Percentiles rank a stretch among this genome's conserved stretches.
phyloP scores from a whole-genome alignment of 2,888 invertebrate species.

The Xylocampa areola region DNA sequence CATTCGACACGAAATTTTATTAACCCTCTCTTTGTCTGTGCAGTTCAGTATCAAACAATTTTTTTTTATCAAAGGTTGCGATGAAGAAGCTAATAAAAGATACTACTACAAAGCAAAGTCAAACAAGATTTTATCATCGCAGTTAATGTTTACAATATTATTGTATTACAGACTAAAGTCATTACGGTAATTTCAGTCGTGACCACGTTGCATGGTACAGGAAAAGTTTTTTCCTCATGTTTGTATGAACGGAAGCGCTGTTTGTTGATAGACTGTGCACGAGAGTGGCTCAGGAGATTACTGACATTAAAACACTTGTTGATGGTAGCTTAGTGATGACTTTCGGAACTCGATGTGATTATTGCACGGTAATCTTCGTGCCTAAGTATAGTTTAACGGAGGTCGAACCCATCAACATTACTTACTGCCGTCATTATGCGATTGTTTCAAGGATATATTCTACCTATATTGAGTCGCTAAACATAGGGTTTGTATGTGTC shows the following conservation, averaged over 20 bases:
- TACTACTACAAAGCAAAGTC: slow-evolving; percentile 27
- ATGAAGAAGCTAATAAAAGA: no score
- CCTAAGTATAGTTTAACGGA: slow-evolving; percentile 63
- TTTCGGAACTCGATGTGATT: slow-evolving; percentile 77
- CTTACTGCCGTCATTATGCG: slow-evolving; percentile 54
- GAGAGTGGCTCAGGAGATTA: slow-evolving; percentile 76
- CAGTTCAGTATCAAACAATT: slow-evolving; percentile 9
- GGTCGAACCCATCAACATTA: slow-evolving; percentile 59
- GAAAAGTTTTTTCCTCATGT: slow-evolving; percentile 70
- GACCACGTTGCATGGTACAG: slow-evolving; percentile 63
- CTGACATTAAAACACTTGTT: slow-evolving; percentile 78
- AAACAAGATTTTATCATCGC: slow-evolving; percentile 35
- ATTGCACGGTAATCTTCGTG: slow-evolving; percentile 66
- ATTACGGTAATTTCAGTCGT: slow-evolving; percentile 70
- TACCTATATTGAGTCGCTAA: slow-evolving; percentile 25
- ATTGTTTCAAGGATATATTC: slow-evolving; percentile 54
- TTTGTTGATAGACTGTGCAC: slow-evolving; percentile 72
- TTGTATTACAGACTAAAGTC: slow-evolving; percentile 50
- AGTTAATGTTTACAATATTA: slow-evolving; percentile 35
- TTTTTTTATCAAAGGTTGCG: slow-evolving; percentile 8
- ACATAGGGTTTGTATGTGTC: slow-evolving; percentile 1
- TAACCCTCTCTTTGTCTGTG: slow-evolving; percentile 1
- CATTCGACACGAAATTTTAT: slow-evolving; percentile 10
- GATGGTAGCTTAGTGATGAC: slow-evolving; percentile 75
- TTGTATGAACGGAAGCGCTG: slow-evolving; percentile 75